phyloP scores from a whole-genome alignment of 2,888 invertebrate species.

The Fragum whitleyi region DNA sequence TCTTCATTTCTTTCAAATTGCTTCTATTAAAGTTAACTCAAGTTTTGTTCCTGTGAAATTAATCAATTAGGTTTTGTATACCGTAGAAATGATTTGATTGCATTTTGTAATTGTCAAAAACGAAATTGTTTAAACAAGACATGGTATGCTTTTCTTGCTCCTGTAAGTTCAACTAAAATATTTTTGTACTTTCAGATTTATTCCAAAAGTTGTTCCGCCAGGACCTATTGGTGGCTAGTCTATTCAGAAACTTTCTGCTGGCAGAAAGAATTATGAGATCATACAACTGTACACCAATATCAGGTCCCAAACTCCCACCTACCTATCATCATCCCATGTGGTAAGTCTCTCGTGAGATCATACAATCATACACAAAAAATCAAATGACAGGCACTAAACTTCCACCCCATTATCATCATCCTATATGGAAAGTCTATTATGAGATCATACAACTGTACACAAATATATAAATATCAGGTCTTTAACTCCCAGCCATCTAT shows the following conservation, averaged over 20 bases:
- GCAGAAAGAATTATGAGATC: slow-evolving; percentile 98
- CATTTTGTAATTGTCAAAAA: too few species aligned
- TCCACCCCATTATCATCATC: slow-evolving; percentile 93
- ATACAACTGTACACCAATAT: slow-evolving; percentile 98
- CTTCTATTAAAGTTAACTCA: too few species aligned
- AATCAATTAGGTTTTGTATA: too few species aligned
- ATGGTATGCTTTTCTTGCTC: too few species aligned
- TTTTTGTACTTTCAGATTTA: slow-evolving; percentile 88
- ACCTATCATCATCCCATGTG: slow-evolving; percentile 90
- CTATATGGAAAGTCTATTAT: slow-evolving; percentile 80
- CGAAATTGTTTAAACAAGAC: too few species aligned
- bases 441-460: not conserved
- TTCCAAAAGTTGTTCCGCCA: slow-evolving; percentile 99
- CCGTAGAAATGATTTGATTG: too few species aligned
- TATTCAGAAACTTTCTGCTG: slow-evolving; percentile 98
- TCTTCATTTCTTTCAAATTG: too few species aligned
- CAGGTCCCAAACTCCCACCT: slow-evolving; percentile 95
- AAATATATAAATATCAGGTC: too few species aligned
- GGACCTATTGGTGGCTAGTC: slow-evolving; percentile 98
- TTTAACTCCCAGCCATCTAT: too few species aligned
- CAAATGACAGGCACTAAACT: slow-evolving; percentile 97
- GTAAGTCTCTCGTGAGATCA: slow-evolving; percentile 89
- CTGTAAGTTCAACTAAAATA: too few species aligned
- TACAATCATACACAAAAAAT: slow-evolving; percentile 98
- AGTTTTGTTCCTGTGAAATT: too few species aligned